Evolutionary conservation across 2,797 vertebrate genomes (phyloP).

Genomic region (Girardinus metallicus): DNA sequence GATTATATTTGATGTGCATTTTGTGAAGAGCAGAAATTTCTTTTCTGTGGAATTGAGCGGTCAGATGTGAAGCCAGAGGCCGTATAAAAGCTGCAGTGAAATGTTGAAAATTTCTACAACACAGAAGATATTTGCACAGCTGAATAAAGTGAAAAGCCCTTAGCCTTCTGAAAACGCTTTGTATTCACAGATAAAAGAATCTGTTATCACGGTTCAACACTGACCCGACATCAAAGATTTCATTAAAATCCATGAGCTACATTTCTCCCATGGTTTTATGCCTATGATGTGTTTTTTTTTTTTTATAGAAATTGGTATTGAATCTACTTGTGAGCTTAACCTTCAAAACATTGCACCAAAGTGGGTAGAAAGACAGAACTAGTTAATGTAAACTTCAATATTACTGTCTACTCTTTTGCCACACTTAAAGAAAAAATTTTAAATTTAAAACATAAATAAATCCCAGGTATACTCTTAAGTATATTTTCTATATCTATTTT

Average conservation of each 20-base stretch:
- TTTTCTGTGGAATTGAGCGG: constrained; percentile 5
- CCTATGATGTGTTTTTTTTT: neutral
- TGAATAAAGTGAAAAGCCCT: constrained; percentile 2
- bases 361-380: neutral
- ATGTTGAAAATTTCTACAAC: neutral
- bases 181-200: constrained; percentile 21
- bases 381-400: neutral
- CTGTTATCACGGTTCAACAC: constrained; percentile 24
- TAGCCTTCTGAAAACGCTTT: constrained; percentile 11
- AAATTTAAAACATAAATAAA: neutral
- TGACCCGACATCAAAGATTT: constrained; percentile 26
- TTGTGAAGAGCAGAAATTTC: neutral
- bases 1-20: neutral
- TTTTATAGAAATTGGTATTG: neutral
- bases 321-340: neutral
- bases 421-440: neutral
- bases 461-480: neutral
- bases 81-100: constrained; percentile 5
- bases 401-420: neutral
- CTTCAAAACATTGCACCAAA: neutral
- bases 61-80: constrained; percentile 12
- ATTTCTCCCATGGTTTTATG: constrained; percentile 4
- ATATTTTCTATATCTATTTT: neutral
- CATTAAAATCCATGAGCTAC: constrained; percentile 21
- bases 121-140: constrained; percentile 7